phyloP scores from a whole-genome alignment of 2,888 invertebrate genomes.

The Amiota minor region DNA sequence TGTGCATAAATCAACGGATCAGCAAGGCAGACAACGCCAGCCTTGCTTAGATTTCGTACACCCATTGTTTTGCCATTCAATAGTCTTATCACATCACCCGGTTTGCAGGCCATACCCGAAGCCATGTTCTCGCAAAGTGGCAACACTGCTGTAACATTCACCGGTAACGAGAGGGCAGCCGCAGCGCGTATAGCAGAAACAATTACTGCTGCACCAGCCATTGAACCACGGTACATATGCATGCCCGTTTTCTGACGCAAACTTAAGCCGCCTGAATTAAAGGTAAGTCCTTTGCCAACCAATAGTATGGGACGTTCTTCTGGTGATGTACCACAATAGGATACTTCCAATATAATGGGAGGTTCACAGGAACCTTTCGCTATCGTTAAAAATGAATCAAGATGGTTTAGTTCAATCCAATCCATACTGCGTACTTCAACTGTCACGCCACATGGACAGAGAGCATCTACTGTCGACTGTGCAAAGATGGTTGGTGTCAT shows the following conservation, averaged over 20 bases:
- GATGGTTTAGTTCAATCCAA: constrained; percentile 77
- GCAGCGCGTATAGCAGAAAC: constrained; percentile 76
- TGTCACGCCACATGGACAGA: constrained; percentile 77
- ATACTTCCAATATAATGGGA: constrained; percentile 76
- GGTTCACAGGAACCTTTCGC: constrained; percentile 75
- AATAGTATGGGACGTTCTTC: constrained; percentile 75
- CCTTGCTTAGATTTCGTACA: constrained; percentile 78
- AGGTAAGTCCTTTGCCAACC: constrained; percentile 77
- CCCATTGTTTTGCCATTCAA: constrained; percentile 76
- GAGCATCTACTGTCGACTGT: constrained; percentile 78
- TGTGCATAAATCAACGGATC: constrained; percentile 87
- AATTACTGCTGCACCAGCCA: constrained; percentile 79
- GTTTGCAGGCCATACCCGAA: constrained; percentile 77
- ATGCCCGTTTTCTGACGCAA: constrained; percentile 58
- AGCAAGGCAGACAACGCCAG: constrained; percentile 85
- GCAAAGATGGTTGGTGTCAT: constrained; percentile 85
- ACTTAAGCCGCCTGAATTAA: constrained; percentile 74
- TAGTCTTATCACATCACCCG: constrained; percentile 74
- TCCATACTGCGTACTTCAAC: constrained; percentile 75
- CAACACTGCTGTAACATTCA: constrained; percentile 75
- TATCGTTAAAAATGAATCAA: constrained; percentile 75
- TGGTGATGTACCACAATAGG: constrained; percentile 74
- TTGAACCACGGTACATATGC: constrained; percentile 75
- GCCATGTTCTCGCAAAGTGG: constrained; percentile 75
- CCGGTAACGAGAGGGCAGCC: constrained; percentile 75